These are phyloP conservation scores for Orchesellides sinensis DNA, from an alignment of 2,888 invertebrate genomes.

Conservation along the genomic window DNA sequence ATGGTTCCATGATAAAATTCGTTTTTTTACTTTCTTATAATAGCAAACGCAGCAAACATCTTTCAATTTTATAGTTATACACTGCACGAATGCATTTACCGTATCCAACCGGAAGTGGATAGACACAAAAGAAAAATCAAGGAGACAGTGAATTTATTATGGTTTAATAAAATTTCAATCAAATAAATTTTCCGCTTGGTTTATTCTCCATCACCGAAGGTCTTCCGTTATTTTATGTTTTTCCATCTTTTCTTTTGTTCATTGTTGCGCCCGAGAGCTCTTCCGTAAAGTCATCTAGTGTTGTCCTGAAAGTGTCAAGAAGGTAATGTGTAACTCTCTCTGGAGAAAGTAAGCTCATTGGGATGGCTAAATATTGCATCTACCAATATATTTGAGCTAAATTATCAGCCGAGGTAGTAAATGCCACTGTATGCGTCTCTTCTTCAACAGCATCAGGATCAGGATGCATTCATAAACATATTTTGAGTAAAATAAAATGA, in stretches of 20 bases:
- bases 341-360: slow-evolving; percentile 9
- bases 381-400: no score
- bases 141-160: background rate
- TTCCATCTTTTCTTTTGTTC: slow-evolving; percentile 2
- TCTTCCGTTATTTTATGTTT: background rate
- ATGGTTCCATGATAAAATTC: no score
- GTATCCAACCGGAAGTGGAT: background rate
- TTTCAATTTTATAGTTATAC: no score
- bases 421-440: no score
- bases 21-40: no score
- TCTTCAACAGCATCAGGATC: no score
- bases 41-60: no score
- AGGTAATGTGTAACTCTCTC: slow-evolving; percentile 37
- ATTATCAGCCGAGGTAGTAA: no score
- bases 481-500: no score
- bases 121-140: background rate
- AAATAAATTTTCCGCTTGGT: slow-evolving; percentile 39
- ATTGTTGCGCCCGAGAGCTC: slow-evolving; percentile 10
- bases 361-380: no score
- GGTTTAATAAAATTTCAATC: slow-evolving; percentile 54
- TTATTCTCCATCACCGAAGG: background rate
- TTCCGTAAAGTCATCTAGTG: background rate
- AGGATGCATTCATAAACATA: no score
- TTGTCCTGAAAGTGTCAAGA: slow-evolving; percentile 21
- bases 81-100: background rate